phyloP scores from a whole-genome alignment of 2,797 vertebrate species.

The Carapus acus region DNA sequence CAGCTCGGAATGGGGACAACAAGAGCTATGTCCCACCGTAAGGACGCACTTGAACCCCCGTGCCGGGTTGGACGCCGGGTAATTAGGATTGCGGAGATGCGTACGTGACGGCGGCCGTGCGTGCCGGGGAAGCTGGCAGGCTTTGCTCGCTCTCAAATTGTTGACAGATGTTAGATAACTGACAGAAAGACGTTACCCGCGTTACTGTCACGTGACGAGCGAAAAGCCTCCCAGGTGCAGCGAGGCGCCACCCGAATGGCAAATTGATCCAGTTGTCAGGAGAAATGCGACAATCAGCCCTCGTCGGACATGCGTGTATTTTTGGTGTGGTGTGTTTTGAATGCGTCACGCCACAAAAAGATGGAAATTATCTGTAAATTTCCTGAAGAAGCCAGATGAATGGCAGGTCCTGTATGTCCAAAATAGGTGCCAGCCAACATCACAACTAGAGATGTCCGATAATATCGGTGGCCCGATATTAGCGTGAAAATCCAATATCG shows the following conservation, averaged over 20 bases:
- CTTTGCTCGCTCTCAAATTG: constrained; percentile 39
- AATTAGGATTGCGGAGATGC: constrained; percentile 61
- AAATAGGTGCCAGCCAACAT: too few relatives aligned
- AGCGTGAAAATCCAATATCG: too few relatives aligned
- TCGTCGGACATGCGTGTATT: not conserved
- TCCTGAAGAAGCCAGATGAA: too few relatives aligned
- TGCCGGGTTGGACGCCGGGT: constrained; percentile 35
- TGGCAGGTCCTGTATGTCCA: too few relatives aligned
- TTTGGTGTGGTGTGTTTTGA: not conserved
- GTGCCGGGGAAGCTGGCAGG: constrained; percentile 46
- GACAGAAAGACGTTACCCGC: constrained; percentile 46
- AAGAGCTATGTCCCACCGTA: constrained; percentile 30
- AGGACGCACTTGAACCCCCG: constrained; percentile 51
- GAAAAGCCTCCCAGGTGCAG: constrained; percentile 5
- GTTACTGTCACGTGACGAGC: constrained; percentile 17
- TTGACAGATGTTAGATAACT: constrained; percentile 38
- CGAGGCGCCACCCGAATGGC: not conserved
- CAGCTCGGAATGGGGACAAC: constrained; percentile 56
- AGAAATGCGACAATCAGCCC: not conserved
- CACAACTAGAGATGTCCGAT: too few relatives aligned
- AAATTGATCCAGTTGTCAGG: not conserved
- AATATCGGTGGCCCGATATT: too few relatives aligned
- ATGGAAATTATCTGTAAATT: too few relatives aligned
- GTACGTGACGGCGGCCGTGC: constrained; percentile 49
- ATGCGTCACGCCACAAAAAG: too few relatives aligned